These are phyloP conservation scores for Anthonomus grandis DNA, from an alignment of 1,140 invertebrate species.

Conservation along the genomic window DNA sequence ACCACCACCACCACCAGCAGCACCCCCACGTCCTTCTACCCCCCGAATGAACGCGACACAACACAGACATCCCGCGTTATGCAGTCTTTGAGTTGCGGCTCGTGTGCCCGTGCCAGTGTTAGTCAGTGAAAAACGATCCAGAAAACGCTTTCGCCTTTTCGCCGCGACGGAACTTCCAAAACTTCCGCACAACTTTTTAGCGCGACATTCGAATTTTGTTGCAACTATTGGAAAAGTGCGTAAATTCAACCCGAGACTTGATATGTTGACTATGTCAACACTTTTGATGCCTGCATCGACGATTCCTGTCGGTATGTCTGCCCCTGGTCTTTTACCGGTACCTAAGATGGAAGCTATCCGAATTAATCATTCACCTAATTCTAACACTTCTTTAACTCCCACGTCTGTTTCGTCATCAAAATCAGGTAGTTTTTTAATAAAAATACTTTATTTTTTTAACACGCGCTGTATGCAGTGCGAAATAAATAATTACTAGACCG, in stretches of 20 bases:
- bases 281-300: conserved; percentile 47
- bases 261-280: conserved; percentile 47
- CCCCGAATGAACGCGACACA: conserved; percentile 39
- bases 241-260: neutral
- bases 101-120: conserved; percentile 43
- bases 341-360: conserved; percentile 42
- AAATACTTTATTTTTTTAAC: too few species aligned
- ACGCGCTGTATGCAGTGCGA: conserved; percentile 34
- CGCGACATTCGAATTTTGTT: conserved; percentile 37
- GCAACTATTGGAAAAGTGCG: conserved; percentile 5
- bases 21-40: conserved; percentile 39
- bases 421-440: conserved; percentile 13
- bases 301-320: conserved; percentile 39
- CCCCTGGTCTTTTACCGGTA: conserved; percentile 42
- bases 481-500: conserved; percentile 38
- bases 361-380: conserved; percentile 38
- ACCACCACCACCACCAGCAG: too few species aligned
- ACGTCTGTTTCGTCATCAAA: conserved; percentile 8
- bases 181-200: conserved; percentile 19
- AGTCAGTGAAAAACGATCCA: conserved; percentile 19
- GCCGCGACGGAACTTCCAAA: too few species aligned
- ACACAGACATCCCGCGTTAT: conserved; percentile 40
- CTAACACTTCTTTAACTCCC: conserved; percentile 30
- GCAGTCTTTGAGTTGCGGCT: conserved; percentile 45
- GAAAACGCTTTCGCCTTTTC: conserved; percentile 17